These are phyloP conservation scores for Elaphurus davidianus DNA, from an alignment of 2,113 vertebrate species.

Conservation along the genomic window DNA sequence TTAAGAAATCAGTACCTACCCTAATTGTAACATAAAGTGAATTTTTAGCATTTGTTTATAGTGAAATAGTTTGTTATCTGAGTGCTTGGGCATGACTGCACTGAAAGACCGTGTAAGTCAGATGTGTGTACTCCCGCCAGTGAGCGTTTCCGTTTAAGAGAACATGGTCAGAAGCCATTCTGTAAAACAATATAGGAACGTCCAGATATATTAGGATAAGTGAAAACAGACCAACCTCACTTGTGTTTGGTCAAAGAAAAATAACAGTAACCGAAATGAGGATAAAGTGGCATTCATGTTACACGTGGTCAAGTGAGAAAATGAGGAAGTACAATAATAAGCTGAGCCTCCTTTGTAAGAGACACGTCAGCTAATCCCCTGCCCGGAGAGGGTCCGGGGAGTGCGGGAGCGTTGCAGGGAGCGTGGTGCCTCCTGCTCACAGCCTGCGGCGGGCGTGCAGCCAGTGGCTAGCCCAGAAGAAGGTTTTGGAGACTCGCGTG, in stretches of 20 bases:
- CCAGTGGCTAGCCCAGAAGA: rapidly evolving
- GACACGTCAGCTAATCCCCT: background rate
- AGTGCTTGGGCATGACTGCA: background rate
- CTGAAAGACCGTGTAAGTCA: rapidly evolving
- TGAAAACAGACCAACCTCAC: background rate
- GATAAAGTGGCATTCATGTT: rapidly evolving
- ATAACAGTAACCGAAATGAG: background rate
- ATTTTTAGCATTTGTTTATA: too few relatives aligned
- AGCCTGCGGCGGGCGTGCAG: rapidly evolving
- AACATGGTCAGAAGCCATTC: background rate
- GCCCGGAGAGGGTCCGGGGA: background rate
- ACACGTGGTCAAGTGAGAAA: too few relatives aligned
- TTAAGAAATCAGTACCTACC: background rate
- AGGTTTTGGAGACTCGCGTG: background rate
- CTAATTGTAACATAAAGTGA: background rate
- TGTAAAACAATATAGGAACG: background rate
- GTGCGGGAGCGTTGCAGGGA: background rate
- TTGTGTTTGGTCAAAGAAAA: background rate
- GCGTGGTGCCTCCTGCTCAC: rapidly evolving
- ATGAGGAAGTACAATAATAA: rapidly evolving
- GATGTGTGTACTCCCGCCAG: background rate
- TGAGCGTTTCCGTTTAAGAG: background rate
- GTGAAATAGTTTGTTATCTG: rapidly evolving
- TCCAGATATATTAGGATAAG: background rate
- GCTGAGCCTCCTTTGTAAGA: too few relatives aligned